A percentile compares a stretch with the other conserved stretches of the same genome.
Conservation (phyloP, 2,113 vertebrate species). For the Nothoprocta pentlandii region DNA sequence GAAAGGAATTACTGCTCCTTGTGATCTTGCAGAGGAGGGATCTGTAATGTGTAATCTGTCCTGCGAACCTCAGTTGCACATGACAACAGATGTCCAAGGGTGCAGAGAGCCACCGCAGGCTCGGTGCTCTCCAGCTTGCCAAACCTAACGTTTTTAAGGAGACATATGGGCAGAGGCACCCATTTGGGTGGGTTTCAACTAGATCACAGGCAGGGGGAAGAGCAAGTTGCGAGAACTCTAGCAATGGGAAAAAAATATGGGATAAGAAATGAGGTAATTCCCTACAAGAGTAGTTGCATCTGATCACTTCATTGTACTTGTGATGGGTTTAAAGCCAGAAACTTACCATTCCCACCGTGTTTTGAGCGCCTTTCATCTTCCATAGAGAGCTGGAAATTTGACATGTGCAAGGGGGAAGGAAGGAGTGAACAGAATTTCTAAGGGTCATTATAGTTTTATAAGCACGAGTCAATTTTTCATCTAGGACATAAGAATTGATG, state of each 20-base stretch:
- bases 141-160: neutral
- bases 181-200: neutral
- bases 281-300: neutral
- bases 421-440: neutral
- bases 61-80: neutral
- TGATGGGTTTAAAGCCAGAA: neutral
- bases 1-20: neutral
- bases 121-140: neutral
- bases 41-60: neutral
- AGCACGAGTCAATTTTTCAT: conserved; percentile 8
- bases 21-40: neutral
- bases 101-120: neutral
- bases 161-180: neutral
- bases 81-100: neutral
- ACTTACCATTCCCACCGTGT: neutral
- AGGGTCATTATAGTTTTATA: conserved; percentile 21
- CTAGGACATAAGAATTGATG: neutral
- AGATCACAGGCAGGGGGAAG: neutral
- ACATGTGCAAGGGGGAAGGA: neutral
- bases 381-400: neutral
- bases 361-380: conserved; percentile 5
- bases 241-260: neutral
- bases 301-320: neutral
- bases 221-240: neutral
- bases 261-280: neutral